phyloP scores from a whole-genome alignment of 2,797 vertebrate species.

The Pangasius sanitwongsei region DNA sequence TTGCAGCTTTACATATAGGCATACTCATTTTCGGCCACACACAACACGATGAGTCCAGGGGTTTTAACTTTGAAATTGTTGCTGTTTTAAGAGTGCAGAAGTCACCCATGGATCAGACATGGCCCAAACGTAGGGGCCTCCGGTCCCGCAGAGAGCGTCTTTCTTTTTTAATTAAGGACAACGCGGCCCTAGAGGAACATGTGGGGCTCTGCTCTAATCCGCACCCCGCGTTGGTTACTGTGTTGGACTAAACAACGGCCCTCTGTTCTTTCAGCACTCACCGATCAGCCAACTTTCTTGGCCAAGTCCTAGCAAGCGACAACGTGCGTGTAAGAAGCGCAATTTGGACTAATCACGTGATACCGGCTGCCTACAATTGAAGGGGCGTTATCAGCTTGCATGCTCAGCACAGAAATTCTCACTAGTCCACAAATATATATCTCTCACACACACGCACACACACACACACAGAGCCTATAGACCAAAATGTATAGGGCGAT shows the following conservation, averaged over 20 bases:
- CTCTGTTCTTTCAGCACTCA: slow-evolving; percentile 51
- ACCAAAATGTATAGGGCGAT: not conserved
- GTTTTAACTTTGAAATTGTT: slow-evolving; percentile 66
- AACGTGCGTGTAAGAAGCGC: not conserved
- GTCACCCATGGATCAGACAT: slow-evolving; percentile 69
- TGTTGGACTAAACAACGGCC: slow-evolving; percentile 69
- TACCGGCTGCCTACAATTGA: not conserved
- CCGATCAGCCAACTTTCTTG: slow-evolving; percentile 56
- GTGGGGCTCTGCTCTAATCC: slow-evolving; percentile 78
- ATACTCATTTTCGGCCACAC: slow-evolving; percentile 27
- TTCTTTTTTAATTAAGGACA: slow-evolving; percentile 78
- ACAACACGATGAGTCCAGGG: slow-evolving; percentile 53
- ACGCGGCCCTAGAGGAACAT: slow-evolving; percentile 69
- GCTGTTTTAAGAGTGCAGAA: slow-evolving; percentile 69
- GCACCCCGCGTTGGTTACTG: slow-evolving; percentile 64
- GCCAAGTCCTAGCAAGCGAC: slow-evolving; percentile 39
- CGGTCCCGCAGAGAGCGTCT: slow-evolving; percentile 68
- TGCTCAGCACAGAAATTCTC: not conserved
- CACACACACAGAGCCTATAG: not conserved
- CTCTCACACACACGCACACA: too few species aligned
- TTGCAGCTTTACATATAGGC: not conserved
- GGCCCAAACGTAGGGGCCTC: slow-evolving; percentile 59
- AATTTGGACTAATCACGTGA: not conserved
- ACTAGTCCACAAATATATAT: not conserved
- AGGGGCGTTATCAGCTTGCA: not conserved